These are phyloP conservation scores for Dascyllus trimaculatus DNA, from an alignment of 2,113 vertebrate species.

Conservation along the genomic window DNA sequence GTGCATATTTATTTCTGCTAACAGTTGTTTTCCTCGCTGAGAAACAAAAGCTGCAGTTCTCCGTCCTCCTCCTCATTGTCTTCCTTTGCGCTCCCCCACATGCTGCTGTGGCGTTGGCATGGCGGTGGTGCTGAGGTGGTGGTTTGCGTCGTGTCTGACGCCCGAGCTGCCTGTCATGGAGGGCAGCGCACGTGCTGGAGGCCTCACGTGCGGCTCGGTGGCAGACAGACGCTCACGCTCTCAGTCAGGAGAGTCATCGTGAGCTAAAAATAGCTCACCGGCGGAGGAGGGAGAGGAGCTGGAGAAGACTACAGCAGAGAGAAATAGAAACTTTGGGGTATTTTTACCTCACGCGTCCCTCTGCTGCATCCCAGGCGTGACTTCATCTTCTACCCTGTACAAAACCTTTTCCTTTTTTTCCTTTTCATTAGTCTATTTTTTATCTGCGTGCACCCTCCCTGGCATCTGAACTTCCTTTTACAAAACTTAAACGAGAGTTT, in stretches of 20 bases:
- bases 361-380: conserved; percentile 46
- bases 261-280: conserved; percentile 69
- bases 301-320: conserved; percentile 32
- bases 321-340: conserved; percentile 68
- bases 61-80: background rate
- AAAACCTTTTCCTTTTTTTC: background rate
- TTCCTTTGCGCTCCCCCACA: background rate
- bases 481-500: background rate
- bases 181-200: conserved; percentile 58
- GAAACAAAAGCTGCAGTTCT: background rate
- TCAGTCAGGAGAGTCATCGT: conserved; percentile 43
- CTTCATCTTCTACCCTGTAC: background rate
- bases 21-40: background rate
- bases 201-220: conserved; percentile 67
- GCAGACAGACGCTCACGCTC: conserved; percentile 61
- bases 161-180: conserved; percentile 21
- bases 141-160: conserved; percentile 30
- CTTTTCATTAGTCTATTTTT: conserved; percentile 33
- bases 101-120: background rate
- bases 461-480: background rate
- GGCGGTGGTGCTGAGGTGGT: background rate
- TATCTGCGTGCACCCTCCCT: background rate
- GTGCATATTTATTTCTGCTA: no score
- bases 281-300: conserved; percentile 34
- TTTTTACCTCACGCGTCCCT: conserved; percentile 63